A percentile compares a stretch with the other conserved stretches of the same genome.
These are phyloP conservation scores for Dryobota labecula DNA, from an alignment of 2,888 invertebrate genomes.

Conservation along the genomic window DNA sequence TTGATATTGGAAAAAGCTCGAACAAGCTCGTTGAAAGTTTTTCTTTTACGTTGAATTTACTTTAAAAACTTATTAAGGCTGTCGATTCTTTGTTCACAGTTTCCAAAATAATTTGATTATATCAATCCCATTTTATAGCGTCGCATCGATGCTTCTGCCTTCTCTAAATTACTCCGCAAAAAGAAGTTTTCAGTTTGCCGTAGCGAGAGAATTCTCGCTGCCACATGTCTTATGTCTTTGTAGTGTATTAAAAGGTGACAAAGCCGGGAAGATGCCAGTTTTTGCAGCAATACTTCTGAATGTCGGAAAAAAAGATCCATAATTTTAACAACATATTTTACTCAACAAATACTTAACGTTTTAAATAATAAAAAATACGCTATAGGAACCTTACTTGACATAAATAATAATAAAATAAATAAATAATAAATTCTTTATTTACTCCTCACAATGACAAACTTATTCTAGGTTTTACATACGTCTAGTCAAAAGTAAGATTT, in stretches of 20 bases:
- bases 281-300: neutral
- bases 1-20: constrained; percentile 14
- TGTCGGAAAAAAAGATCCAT: too few species aligned
- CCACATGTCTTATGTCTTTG: neutral
- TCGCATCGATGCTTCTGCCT: neutral
- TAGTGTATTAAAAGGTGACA: neutral
- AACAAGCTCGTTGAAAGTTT: constrained; percentile 10
- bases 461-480: too few species aligned
- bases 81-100: constrained; percentile 3
- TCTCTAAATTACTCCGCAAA: neutral
- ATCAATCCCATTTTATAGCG: neutral
- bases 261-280: neutral
- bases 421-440: too few species aligned
- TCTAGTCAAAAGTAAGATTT: too few species aligned
- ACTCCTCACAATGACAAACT: too few species aligned
- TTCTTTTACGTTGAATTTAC: constrained; percentile 15
- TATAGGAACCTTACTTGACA: too few species aligned
- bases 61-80: constrained; percentile 3
- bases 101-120: constrained; percentile 8
- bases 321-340: too few species aligned
- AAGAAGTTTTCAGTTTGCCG: neutral
- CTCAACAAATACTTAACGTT: too few species aligned
- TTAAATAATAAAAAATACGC: too few species aligned
- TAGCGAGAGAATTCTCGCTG: neutral
- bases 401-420: too few species aligned